Percentiles rank a stretch among this genome's conserved stretches.
phyloP scores from a whole-genome alignment of 2,113 vertebrate genomes.

The Carollia perspicillata region DNA sequence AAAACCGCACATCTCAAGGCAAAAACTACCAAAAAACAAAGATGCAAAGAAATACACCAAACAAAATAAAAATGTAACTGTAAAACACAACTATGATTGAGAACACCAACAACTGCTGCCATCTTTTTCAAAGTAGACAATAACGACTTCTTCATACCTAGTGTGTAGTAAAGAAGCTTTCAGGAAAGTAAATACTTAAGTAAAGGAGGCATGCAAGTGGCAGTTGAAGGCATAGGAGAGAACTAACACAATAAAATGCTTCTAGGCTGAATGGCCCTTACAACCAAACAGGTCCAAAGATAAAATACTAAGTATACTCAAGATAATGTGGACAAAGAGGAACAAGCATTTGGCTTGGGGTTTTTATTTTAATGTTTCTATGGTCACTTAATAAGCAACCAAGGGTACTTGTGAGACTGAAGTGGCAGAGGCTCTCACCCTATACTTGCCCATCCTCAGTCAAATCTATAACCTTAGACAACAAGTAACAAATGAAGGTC shows the following conservation, averaged over 20 bases:
- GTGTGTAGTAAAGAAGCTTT: not conserved
- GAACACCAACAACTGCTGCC: not conserved
- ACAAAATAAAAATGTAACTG: constrained; percentile 24
- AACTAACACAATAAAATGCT: not conserved
- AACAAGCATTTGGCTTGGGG: not conserved
- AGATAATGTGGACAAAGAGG: constrained; percentile 4
- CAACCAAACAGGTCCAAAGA: constrained; percentile 26
- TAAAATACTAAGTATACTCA: constrained; percentile 31
- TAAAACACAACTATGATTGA: not conserved
- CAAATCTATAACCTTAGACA: constrained; percentile 1
- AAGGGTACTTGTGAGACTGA: not conserved
- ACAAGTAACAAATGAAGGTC: not conserved
- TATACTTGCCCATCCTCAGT: not conserved
- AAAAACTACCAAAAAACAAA: constrained; percentile 5
- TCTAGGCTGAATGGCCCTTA: not conserved
- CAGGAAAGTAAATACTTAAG: constrained; percentile 11
- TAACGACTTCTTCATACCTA: not conserved
- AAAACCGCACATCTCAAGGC: not conserved
- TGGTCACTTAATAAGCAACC: constrained; percentile 37
- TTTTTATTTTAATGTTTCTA: constrained; percentile 37
- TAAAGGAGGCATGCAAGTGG: not conserved
- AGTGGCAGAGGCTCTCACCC: not conserved
- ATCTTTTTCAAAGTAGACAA: not conserved
- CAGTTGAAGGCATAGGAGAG: not conserved
- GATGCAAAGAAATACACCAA: not conserved